Base-by-base conservation (phyloP, 2,888 invertebrate genomes). In the Carcina quercana region DNA sequence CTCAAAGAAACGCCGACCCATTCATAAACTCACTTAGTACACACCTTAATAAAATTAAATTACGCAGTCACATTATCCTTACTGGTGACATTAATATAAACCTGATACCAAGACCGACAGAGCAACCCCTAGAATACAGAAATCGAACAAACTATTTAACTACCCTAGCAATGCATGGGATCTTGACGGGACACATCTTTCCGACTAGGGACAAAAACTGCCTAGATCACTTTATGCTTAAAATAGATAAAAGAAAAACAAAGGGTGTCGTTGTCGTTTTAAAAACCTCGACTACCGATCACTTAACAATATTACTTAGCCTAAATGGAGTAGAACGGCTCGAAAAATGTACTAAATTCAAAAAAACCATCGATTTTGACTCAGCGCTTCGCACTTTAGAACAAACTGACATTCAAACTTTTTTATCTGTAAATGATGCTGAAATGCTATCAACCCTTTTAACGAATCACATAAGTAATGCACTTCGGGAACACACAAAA, bases 81-180 rank as follows among this genome's bases (percentile, higher is more conserved):
- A 30, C 30, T 4, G 45, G 45, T 5, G 42, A 45, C 28, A 42
- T 45, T 7, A 45, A 42, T 28, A 45, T 45, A 10, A 37, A 45
- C 17, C 10, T 44, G 13, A 39, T 32, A 13, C 20, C 14, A 5
- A 28, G 27, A 21, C 3, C 8, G 4, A 27, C 21, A 3, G 33
- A 38, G 13, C 24, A 13, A 17, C 11, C 34, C 3, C 11, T 33
- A 3, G 38, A 41, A 10, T 21, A 22, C 1, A 13, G 8, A 2
- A 45, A 42, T 14, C 8, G 37, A 33, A 21, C 25, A 26, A 28
- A 15, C 12, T 35, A 35, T 25, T 15, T 35, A 11, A 27, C 22
- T 14, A 20, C 15, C 25, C 5, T 32, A 12, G 17, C 36, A 10
- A 15, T 17, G 13, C 35, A 32, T 22, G 25, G 35, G 21, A 13